Base-by-base conservation (phyloP, 2,797 vertebrate genomes). In the Leptodactylus fallax region DNA sequence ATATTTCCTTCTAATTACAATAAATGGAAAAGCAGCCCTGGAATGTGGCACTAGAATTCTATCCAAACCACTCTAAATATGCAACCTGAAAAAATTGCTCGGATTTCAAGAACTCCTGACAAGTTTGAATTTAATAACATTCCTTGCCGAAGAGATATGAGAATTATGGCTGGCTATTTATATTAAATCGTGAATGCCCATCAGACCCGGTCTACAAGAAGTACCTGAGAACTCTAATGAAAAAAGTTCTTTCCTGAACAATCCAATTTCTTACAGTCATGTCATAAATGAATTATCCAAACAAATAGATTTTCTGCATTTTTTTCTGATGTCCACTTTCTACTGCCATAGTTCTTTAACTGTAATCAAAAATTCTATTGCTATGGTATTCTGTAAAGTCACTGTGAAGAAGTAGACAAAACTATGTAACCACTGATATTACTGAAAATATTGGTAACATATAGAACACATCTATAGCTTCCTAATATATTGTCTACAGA, bases 121-220 rank as follows among this genome's bases (percentile, higher is more conserved):
- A 86, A 65, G 61, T 45, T 67, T 47, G 77, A 69, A 86, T 86
- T 86, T 86, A 79, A 79, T 78, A 84, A 84, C 67, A 84, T 84
- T 83, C 69, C 63, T 51, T 23, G 55, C 71, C 61, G 71, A 85
- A 85, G 58, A 77, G 60, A 76, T 85, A 76, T 85, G 83, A 85
- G 83, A 77, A 85, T 85, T 85, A 77, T 76, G 74, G 83, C 71
- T 25, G 58, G 71, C 83, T 77, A 85, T 85, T 61, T 85, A 85
- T 53, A 74, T 36, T 76, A 58, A 12, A 61, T 61, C 58, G n/a
- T 36, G 55, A 60, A 79, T 79, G 78, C 60, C 79, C 79, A 81
- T 81, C 79, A 81, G 79, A 45, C 78, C 55, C 61, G 78, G 58
- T 61, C 55, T 80, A 45, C 21, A 72, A 77, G 36, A 69, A 77